Base-by-base conservation (phyloP, 1,140 invertebrate genomes). In the Drosophila ogumai region DNA sequence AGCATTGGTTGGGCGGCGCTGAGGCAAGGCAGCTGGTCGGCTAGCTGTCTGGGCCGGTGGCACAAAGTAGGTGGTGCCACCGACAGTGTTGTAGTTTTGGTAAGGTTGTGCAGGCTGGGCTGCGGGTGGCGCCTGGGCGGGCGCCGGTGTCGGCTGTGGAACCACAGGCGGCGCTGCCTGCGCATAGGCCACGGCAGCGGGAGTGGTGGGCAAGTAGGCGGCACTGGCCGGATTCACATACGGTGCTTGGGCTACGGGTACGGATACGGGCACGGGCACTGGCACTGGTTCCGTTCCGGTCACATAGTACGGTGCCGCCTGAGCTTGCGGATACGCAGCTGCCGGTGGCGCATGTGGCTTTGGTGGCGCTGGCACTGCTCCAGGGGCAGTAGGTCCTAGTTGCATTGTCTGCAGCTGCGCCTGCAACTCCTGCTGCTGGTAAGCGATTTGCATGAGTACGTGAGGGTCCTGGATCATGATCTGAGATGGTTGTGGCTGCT, bases 1-100 rank as follows among this genome's bases (percentile, higher is more conserved):
- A 19, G 93, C 92, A 74, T 93, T 93, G 22, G 92, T 93, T 15
- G 93, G 93, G 36, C 93, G 86, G 47, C 93, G 79, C 73, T 92
- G 92, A n/a, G 92, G 87, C 57, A 92, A 54, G 40, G 68, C 81
- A 41, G 87, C 68, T 2, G 90, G 92, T 22, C 92, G 80, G 28
- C 73, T 84, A 17, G 81, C 56, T 19, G 87, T 60, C 66, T 91
- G 92, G 6, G 78, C 76, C 9, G 91, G 91, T 28, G 92, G 88
- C 59, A 92, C 91, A 66, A 93, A 93, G 56, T 93, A 93, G 15
- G 92, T 93, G 13, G 92, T 92, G n/a, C 92, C 92, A 13, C 92
- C 91, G 12, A 92, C 92, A 6, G 92, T 92, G 54, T 92, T 92
- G 31, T 90, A 92, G 58, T 92, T 92, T 52, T 91, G 91, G 41